phyloP scores from a whole-genome alignment of 2,113 vertebrate species.

The Trichechus manatus region DNA sequence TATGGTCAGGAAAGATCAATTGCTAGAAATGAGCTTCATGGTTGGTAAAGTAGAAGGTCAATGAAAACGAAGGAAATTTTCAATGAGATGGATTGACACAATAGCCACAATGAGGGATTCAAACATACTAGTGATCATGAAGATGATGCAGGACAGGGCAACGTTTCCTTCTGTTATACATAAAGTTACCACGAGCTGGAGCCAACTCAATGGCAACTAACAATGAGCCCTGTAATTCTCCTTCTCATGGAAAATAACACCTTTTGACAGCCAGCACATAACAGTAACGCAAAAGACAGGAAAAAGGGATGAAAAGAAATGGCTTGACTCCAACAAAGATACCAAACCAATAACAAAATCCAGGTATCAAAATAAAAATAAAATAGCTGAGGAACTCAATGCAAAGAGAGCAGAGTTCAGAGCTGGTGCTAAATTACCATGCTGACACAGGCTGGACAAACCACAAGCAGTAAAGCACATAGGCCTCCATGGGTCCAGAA shows the following conservation, averaged over 20 bases:
- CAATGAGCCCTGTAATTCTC: not conserved
- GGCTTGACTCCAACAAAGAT: not conserved
- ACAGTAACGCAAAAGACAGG: not conserved
- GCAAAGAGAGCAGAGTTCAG: too few relatives aligned
- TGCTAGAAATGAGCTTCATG: too few relatives aligned
- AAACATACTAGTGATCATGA: too few relatives aligned
- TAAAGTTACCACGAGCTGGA: too few relatives aligned
- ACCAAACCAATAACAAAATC: not conserved
- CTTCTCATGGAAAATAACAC: not conserved
- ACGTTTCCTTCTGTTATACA: too few relatives aligned
- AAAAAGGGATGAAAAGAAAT: not conserved
- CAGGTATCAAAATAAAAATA: not conserved
- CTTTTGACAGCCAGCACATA: not conserved
- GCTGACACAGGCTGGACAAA: not conserved
- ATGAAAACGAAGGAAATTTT: too few relatives aligned
- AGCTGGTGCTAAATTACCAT: not conserved
- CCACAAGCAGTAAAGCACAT: not conserved
- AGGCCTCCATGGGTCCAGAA: not conserved
- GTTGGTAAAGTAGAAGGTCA: too few relatives aligned
- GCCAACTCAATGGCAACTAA: too few relatives aligned
- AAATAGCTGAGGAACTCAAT: not conserved
- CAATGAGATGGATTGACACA: too few relatives aligned
- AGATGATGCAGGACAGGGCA: too few relatives aligned
- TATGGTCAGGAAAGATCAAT: too few relatives aligned
- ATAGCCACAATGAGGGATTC: too few relatives aligned